Percentiles rank a stretch among this genome's conserved stretches.
phyloP scores from a whole-genome alignment of 2,797 vertebrate genomes.

The Artibeus jamaicensis region DNA sequence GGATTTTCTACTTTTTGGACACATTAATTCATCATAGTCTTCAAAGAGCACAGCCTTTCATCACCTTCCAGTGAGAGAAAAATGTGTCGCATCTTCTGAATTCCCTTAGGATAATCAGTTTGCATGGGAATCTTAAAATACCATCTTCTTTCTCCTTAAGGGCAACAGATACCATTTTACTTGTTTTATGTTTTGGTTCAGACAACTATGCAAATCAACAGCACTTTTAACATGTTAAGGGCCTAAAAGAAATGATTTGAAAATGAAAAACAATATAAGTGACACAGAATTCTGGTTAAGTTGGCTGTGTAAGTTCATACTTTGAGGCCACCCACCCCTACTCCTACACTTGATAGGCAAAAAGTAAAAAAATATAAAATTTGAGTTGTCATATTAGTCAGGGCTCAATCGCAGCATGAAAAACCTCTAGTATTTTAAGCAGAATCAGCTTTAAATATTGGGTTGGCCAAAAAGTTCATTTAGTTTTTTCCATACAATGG shows the following conservation, averaged over 20 bases:
- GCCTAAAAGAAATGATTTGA: constrained; percentile 34
- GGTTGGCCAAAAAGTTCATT: background rate
- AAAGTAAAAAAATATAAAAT: background rate
- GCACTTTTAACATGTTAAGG: background rate
- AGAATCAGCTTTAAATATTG: background rate
- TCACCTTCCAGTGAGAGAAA: background rate
- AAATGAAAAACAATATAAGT: background rate
- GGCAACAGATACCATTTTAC: constrained; percentile 7
- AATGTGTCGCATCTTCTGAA: background rate
- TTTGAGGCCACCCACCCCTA: background rate
- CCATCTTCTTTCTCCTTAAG: background rate
- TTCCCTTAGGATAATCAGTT: background rate
- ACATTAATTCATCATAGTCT: constrained; percentile 7
- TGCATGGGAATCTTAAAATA: background rate
- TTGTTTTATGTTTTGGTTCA: constrained; percentile 35
- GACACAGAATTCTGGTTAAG: background rate
- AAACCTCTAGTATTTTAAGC: background rate
- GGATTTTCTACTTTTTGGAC: constrained; percentile 2
- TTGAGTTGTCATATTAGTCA: background rate
- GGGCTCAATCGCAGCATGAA: background rate
- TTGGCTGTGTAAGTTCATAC: background rate
- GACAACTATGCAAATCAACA: constrained; percentile 26
- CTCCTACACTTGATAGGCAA: background rate
- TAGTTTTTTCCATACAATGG: background rate
- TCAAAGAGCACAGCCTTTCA: constrained; percentile 21